Conservation (phyloP, 2,113 vertebrate species). For the Peromyscus californicus region DNA sequence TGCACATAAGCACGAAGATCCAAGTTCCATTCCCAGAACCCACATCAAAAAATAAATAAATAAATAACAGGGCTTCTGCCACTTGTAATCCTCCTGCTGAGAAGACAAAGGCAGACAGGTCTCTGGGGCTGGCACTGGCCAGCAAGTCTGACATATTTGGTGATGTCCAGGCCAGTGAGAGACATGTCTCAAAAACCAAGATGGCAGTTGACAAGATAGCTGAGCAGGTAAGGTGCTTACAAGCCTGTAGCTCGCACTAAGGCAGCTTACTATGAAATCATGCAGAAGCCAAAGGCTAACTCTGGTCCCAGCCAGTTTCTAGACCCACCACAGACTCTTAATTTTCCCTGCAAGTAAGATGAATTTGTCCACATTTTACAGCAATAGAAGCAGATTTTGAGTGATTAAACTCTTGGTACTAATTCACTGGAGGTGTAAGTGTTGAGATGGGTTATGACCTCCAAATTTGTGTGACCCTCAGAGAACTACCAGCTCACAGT, state of each 20-base stretch:
- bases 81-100: too few species aligned
- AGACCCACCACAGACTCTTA: not conserved
- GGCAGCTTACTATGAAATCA: not conserved
- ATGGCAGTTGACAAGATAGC: not conserved
- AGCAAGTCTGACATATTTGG: not conserved
- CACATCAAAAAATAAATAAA: too few species aligned
- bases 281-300: not conserved
- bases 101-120: too few species aligned
- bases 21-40: too few species aligned
- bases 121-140: too few species aligned
- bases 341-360: not conserved
- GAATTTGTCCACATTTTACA: not conserved
- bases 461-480: not conserved
- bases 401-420: not conserved
- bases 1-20: not conserved
- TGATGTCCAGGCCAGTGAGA: not conserved
- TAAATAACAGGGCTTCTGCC: too few species aligned
- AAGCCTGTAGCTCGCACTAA: not conserved
- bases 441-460: not conserved
- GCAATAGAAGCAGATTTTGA: not conserved
- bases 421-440: not conserved
- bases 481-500: not conserved
- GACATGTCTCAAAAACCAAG: not conserved
- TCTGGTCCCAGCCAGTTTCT: not conserved
- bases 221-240: not conserved